Conservation (phyloP, 2,113 vertebrate species). For the Phaethornis superciliosus region DNA sequence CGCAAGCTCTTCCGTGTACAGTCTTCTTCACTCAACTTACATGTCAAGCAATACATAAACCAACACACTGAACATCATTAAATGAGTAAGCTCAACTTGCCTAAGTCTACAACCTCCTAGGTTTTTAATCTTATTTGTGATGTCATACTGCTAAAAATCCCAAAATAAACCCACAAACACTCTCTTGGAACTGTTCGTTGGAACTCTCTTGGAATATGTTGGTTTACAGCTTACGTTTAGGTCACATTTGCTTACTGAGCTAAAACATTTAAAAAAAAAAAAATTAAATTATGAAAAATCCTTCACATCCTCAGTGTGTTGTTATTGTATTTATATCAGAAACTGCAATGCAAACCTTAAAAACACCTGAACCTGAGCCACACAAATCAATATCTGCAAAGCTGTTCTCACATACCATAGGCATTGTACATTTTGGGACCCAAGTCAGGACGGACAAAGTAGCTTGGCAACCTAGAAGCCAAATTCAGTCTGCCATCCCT, state of each 20-base stretch:
- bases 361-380: neutral
- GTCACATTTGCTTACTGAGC: neutral
- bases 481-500: conserved; percentile 96
- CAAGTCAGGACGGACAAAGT: conserved; percentile 96
- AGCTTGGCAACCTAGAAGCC: conserved; percentile 94
- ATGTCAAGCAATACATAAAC: neutral
- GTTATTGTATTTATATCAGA: neutral
- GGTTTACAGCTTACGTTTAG: neutral
- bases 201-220: too few species aligned
- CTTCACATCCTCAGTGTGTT: neutral
- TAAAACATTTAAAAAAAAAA: neutral
- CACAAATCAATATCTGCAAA: neutral
- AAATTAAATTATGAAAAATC: neutral
- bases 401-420: conserved; percentile 84
- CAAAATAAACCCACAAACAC: neutral
- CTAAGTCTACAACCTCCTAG: neutral
- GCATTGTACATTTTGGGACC: conserved; percentile 99
- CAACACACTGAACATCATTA: neutral
- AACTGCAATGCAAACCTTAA: neutral
- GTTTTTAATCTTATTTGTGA: neutral
- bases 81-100: neutral
- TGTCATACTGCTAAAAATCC: neutral
- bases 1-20: neutral
- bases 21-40: neutral
- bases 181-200: neutral